Evolutionary conservation across 1,140 invertebrate species (phyloP).

Genomic region (Drosophila yakuba): DNA sequence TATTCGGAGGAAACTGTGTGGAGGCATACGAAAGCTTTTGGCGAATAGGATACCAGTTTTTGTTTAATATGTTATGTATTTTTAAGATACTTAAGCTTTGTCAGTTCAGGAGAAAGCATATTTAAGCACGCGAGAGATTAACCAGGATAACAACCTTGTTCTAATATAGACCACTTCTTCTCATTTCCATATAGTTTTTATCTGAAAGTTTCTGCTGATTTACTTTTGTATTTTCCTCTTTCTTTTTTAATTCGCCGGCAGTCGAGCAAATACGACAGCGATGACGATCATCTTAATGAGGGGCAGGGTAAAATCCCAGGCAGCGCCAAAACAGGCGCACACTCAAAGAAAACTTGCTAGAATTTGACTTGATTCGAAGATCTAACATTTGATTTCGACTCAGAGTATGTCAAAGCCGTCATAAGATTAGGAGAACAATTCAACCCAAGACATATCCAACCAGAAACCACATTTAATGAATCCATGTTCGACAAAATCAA

Average conservation of each 20-base stretch:
- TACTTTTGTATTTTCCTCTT: slow-evolving; percentile 13
- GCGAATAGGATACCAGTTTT: too few species aligned
- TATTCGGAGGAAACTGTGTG: neutral
- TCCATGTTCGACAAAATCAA: neutral
- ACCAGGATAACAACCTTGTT: too few species aligned
- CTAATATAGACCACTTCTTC: neutral
- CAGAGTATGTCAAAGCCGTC: too few species aligned
- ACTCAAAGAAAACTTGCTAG: neutral
- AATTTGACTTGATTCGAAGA: neutral
- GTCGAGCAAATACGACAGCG: slow-evolving; percentile 80
- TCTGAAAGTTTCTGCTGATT: neutral
- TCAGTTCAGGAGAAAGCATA: too few species aligned
- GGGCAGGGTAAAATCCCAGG: slow-evolving; percentile 45
- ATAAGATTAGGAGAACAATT: too few species aligned
- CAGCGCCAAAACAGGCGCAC: slow-evolving; percentile 1
- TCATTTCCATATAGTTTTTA: neutral
- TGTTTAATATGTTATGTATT: too few species aligned
- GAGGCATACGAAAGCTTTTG: neutral
- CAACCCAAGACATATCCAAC: neutral
- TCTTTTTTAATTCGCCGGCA: slow-evolving; percentile 71
- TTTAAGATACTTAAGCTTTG: neutral
- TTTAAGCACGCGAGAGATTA: too few species aligned
- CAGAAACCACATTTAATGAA: too few species aligned
- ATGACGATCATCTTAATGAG: slow-evolving; percentile 83
- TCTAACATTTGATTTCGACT: too few species aligned